Evolutionary conservation across 37 sponge, comb jelly and placozoan species (phyloP), one percentile per base, ranked within the genome.

Genomic region (Halisarca cf. caerulea): DNA sequence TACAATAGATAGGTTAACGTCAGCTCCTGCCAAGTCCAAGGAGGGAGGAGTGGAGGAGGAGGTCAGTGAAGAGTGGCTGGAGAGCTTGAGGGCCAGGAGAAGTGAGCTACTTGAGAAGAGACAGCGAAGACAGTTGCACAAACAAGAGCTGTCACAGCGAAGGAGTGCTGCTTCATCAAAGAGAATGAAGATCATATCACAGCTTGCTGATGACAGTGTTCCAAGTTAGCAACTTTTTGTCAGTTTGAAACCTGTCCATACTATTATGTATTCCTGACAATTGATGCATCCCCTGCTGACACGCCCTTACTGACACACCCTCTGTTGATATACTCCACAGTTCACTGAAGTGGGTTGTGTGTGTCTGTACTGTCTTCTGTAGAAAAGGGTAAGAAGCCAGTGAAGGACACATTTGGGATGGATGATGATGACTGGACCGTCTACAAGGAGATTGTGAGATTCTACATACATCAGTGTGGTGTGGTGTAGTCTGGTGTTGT

Each of bases 361-460:
- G 59, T 32, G n/a, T n/a, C 11, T 58, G 8, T 14, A 34, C 36
- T 58, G 30, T 55, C 58, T 32, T 3, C 59, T 36, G 36, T 58
- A 35, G 85, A 59, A 24, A 93, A 90, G 85, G 85, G 82, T 32
- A 87, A 85, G 57, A 69, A 87, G 57, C 64, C n/a, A 34, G 84
- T 86, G 36, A 89, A 94, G 81, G 96, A 96, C 88, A 96, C 96
- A 0, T 96, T 96, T 81, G 96, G 96, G 0, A 82, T 88, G 90
- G 78, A 96, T 35, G 96, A 96, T 74, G 96, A 96, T 32, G 96
- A 96, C 73, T 96, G 96, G 96, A 85, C 88, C 27, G 90, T 96
- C 27, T 96, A 96, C 81, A 85, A 89, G 42, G 80, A 81, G 5
- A 96, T 96, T 64, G 96, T 96, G 70, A 89, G 93, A n/a, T n/a